Evolutionary conservation across 2,113 vertebrate species (phyloP).

Genomic region (Nyctereutes procyonoides): DNA sequence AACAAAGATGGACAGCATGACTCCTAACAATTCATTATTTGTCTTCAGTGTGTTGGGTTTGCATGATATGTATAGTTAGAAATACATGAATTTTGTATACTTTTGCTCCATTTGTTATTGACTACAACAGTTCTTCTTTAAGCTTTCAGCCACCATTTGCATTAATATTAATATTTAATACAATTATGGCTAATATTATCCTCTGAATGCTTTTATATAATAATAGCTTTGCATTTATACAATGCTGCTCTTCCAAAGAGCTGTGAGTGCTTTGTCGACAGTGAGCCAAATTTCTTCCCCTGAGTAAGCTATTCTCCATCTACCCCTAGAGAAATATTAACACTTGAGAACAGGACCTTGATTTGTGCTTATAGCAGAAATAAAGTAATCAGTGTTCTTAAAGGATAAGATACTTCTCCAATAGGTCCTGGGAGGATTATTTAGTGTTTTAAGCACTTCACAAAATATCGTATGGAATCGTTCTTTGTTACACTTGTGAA

Average conservation of each 20-base stretch:
- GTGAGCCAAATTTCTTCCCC: constrained; percentile 15
- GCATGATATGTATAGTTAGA: constrained; percentile 54
- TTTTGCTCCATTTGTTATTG: constrained; percentile 76
- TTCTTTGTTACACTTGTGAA: not conserved
- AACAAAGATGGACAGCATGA: not conserved
- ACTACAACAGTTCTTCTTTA: constrained; percentile 68
- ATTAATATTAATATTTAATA: constrained; percentile 80
- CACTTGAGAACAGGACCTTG: not conserved
- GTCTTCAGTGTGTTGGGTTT: constrained; percentile 66
- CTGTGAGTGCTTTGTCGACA: constrained; percentile 8
- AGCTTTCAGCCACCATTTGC: constrained; percentile 63
- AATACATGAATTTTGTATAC: constrained; percentile 33
- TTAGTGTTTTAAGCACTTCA: not conserved
- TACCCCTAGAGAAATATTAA: constrained; percentile 50
- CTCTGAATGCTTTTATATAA: constrained; percentile 66
- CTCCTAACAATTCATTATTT: constrained; percentile 52
- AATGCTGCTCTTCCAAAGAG: not conserved
- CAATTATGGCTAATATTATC: constrained; percentile 58
- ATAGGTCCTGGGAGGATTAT: not conserved
- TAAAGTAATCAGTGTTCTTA: constrained; percentile 16
- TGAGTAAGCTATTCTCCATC: not conserved
- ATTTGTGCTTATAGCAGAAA: constrained; percentile 18
- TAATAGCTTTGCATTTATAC: constrained; percentile 62
- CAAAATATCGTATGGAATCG: not conserved
- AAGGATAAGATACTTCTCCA: not conserved